A percentile compares a stretch with the other conserved stretches of the same genome.
These are phyloP conservation scores for Drosophila varians DNA, from an alignment of 1,140 invertebrate species.

Conservation along the genomic window DNA sequence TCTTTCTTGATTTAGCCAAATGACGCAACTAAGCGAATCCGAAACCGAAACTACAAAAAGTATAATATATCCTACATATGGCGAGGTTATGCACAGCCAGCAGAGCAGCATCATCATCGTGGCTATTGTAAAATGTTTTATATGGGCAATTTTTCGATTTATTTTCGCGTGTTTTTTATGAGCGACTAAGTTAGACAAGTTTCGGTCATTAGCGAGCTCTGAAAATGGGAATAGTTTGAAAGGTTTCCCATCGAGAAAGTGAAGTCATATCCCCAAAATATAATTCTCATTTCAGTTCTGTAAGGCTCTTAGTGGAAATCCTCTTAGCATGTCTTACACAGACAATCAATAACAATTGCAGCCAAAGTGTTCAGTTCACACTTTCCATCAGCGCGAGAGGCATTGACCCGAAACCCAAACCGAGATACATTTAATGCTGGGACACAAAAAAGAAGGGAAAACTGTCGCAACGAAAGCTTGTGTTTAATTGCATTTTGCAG, in stretches of 20 bases:
- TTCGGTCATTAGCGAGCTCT: conserved; percentile 20
- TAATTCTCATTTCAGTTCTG: conserved; percentile 28
- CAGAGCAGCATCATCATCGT: neutral
- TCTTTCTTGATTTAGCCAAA: conserved; percentile 41
- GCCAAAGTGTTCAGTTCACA: conserved; percentile 30
- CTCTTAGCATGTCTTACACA: conserved; percentile 19
- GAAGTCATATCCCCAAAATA: conserved; percentile 14
- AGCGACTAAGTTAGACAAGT: conserved; percentile 2
- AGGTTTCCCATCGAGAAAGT: neutral
- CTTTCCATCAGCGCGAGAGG: conserved; percentile 25
- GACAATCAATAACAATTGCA: conserved; percentile 28
- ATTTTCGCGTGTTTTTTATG: conserved; percentile 3
- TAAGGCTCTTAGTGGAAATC: conserved; percentile 16
- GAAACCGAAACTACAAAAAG: conserved; percentile 10
- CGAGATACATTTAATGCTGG: conserved; percentile 32
- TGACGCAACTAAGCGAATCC: conserved; percentile 23
- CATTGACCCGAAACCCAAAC: conserved; percentile 33
- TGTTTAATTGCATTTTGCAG: conserved; percentile 69
- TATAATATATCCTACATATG: conserved; percentile 29
- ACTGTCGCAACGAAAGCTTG: conserved; percentile 48
- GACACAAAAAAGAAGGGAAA: conserved; percentile 46
- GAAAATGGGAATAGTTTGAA: neutral
- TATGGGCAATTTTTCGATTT: conserved; percentile 18
- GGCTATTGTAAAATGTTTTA: conserved; percentile 22
- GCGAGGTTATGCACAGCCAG: conserved; percentile 31